phyloP scores from a whole-genome alignment of 2,797 vertebrate genomes.

The Urophycis tenuis region DNA sequence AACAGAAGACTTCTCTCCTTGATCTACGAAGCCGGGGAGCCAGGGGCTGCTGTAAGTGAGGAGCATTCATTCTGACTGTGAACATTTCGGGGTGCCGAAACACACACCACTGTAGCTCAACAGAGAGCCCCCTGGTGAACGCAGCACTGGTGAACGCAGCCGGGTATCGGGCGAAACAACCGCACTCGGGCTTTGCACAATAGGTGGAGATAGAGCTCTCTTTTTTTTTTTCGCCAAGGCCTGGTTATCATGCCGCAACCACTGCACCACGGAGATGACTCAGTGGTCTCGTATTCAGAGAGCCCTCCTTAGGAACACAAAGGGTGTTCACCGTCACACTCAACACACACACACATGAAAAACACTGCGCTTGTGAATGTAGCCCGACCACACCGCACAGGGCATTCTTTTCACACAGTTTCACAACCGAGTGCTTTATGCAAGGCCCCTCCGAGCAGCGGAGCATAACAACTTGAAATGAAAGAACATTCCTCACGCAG shows the following conservation, averaged over 20 bases:
- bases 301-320: not conserved
- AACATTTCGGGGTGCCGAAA: conserved; percentile 47
- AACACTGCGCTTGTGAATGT: conserved; percentile 18
- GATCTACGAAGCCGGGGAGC: conserved; percentile 30
- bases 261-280: conserved; percentile 8
- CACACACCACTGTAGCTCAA: conserved; percentile 32
- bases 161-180: conserved; percentile 23
- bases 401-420: not conserved
- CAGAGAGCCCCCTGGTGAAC: conserved; percentile 48
- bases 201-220: conserved; percentile 5
- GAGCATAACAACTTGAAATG: not conserved
- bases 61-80: conserved; percentile 33
- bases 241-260: not conserved
- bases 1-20: conserved; percentile 48
- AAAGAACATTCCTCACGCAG: not conserved
- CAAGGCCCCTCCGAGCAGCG: not conserved
- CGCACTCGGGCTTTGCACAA: conserved; percentile 11
- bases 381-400: not conserved
- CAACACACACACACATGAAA: conserved; percentile 5
- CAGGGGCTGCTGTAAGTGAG: conserved; percentile 17
- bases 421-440: not conserved
- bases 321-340: not conserved
- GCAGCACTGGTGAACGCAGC: conserved; percentile 4
- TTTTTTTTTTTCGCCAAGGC: not conserved
- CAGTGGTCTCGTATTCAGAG: conserved; percentile 2